phyloP scores from a whole-genome alignment of 2,888 invertebrate genomes.

The Lasioglossum pauxillum region DNA sequence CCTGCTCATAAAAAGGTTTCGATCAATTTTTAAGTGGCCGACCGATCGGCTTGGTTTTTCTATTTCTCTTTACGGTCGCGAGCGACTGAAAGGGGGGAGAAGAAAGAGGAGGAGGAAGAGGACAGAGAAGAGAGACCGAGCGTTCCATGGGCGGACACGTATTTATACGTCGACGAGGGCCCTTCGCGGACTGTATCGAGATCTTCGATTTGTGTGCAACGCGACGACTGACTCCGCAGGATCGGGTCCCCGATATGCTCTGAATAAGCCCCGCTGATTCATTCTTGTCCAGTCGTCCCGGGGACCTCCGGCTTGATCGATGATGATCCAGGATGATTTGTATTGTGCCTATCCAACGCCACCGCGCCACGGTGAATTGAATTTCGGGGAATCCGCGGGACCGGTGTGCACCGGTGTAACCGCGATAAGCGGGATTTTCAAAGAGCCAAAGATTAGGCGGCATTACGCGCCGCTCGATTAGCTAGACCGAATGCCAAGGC shows the following conservation, averaged over 20 bases:
- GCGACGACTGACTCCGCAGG: slow-evolving; percentile 61
- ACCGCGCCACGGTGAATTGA: slow-evolving; percentile 58
- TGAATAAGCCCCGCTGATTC: slow-evolving; percentile 72
- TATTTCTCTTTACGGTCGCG: slow-evolving; percentile 39
- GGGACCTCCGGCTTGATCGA: slow-evolving; percentile 68
- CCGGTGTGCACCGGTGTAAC: background rate
- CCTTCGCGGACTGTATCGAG: slow-evolving; percentile 40
- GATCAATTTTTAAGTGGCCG: slow-evolving; percentile 73
- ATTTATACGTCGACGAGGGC: slow-evolving; percentile 47
- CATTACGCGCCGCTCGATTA: slow-evolving; percentile 52
- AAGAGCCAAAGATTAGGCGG: slow-evolving; percentile 55
- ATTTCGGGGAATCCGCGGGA: slow-evolving; percentile 62
- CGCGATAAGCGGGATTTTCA: slow-evolving; percentile 25
- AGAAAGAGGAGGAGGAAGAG: background rate
- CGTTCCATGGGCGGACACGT: slow-evolving; percentile 25
- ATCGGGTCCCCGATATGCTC: slow-evolving; percentile 57
- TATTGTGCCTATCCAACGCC: slow-evolving; percentile 49
- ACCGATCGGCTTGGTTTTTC: slow-evolving; percentile 28
- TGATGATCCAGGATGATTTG: slow-evolving; percentile 70
- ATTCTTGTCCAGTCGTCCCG: slow-evolving; percentile 67
- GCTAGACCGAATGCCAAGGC: slow-evolving; percentile 33
- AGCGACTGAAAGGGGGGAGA: background rate
- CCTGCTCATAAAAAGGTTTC: slow-evolving; percentile 70
- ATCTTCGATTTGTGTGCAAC: slow-evolving; percentile 63
- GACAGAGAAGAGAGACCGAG: background rate